These are phyloP conservation scores for Caenorhabditis inopinata DNA, from an alignment of 1,140 invertebrate species.

Conservation along the genomic window DNA sequence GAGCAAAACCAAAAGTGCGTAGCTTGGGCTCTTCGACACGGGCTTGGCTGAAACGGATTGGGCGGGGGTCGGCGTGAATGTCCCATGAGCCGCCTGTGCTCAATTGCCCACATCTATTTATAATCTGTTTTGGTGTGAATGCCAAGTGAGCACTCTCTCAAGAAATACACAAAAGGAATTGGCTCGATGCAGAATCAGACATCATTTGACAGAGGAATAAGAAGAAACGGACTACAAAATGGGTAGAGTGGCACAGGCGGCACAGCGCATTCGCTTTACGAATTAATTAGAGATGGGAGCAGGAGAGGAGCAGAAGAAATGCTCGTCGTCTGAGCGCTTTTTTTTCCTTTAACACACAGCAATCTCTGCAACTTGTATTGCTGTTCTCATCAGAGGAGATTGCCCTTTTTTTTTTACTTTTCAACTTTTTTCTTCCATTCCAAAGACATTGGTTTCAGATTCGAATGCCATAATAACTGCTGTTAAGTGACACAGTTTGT, in stretches of 20 bases:
- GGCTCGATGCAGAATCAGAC: constrained; percentile 3
- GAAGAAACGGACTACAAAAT: not conserved
- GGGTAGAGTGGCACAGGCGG: not conserved
- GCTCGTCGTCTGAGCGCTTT: not conserved
- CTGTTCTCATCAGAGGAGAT: not conserved
- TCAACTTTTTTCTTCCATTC: not conserved
- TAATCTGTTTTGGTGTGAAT: not conserved
- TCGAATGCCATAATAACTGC: too few species aligned
- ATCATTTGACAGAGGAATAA: not conserved
- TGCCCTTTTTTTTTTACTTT: too few species aligned
- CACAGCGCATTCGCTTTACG: not conserved
- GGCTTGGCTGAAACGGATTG: not conserved
- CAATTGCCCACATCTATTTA: not conserved
- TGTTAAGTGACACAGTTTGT: too few species aligned
- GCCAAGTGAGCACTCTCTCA: not conserved
- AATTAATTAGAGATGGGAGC: constrained; percentile 29
- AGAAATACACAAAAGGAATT: not conserved
- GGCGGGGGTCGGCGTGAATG: not conserved
- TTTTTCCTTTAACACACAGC: not conserved
- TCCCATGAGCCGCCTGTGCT: not conserved
- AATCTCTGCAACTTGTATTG: not conserved
- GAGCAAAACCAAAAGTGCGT: constrained; percentile 1
- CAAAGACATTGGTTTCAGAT: too few species aligned
- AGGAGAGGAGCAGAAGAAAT: not conserved
- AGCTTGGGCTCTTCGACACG: not conserved